Base-by-base conservation (phyloP, 2,888 invertebrate species). In the Digitonthophagus gazella region DNA sequence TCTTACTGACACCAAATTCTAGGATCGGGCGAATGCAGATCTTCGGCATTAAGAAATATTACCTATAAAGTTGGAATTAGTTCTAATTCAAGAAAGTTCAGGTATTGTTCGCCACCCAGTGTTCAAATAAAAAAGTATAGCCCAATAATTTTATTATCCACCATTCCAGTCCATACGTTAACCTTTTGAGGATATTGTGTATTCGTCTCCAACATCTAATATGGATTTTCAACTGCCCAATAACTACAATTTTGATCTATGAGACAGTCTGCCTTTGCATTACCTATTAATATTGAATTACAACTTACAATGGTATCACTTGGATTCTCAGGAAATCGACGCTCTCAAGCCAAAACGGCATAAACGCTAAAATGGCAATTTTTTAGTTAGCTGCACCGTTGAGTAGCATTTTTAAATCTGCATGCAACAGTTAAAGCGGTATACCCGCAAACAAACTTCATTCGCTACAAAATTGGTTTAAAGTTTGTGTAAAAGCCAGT, bases 141-240 rank as follows among this genome's bases (percentile, higher is more conserved):
- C 15, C 69, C 69, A 64, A 67, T 69, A 15, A 69, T 71, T 28
- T 66, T 58, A 3, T 70, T 69, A 55, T 65, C 68, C 65, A 66
- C 69, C 65, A 68, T 73, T 18, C 54, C 54, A 56, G 19, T 19
- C 65, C 66, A 68, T 20, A 55, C 65, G 15, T 18, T 65, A 14
- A 70, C 66, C 18, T 66, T 69, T 69, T 71, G 14, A 15, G 19
- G 19, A 63, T 63, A 63, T 1, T 63, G 63, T 63, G 63, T 63
- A 63, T 61, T 61, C 15, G 19, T 1, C 8, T 63, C 58, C 15
- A 58, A 4, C n/a, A 15, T 63, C 63, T 18, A 63, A 16, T 63
- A 8, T 6, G 63, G 63, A 63, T 16, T 63, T 63, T 63, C 63
- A 63, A 63, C 16, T 19, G 63, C 63, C 63, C 63, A 63, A 63